A percentile compares a stretch with the other conserved stretches of the same genome.
Conservation (phyloP, 2,888 invertebrate species). For the Eucera pruinosa region DNA sequence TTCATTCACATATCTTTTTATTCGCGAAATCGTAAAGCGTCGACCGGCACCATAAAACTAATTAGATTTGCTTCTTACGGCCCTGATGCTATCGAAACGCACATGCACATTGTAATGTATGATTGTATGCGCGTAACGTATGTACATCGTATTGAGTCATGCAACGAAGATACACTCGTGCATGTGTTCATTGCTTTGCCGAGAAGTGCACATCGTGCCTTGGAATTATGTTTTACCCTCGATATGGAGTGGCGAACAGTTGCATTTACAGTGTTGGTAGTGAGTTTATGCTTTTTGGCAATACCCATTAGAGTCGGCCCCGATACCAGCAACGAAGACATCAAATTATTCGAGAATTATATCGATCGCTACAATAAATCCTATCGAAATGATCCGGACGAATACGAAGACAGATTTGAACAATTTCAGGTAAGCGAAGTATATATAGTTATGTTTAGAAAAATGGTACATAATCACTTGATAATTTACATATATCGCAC, state of each 20-base stretch:
- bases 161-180: conserved; percentile 44
- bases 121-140: not conserved
- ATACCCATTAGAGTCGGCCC: conserved; percentile 84
- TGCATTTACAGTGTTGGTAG: conserved; percentile 76
- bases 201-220: conserved; percentile 29
- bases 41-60: conserved; percentile 9
- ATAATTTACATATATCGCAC: not conserved
- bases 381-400: conserved; percentile 83
- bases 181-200: conserved; percentile 21
- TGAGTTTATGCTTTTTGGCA: conserved; percentile 84
- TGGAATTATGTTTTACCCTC: conserved; percentile 51
- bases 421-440: conserved; percentile 83
- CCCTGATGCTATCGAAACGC: conserved; percentile 54
- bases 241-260: conserved; percentile 83
- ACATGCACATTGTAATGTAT: conserved; percentile 11
- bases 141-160: conserved; percentile 50
- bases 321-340: conserved; percentile 72
- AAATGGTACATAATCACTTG: not conserved
- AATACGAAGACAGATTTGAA: conserved; percentile 83
- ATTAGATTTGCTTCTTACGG: conserved; percentile 54
- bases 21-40: no score
- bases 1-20: no score
- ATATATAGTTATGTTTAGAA: not conserved
- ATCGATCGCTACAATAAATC: conserved; percentile 85
- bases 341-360: conserved; percentile 85